Percentiles rank a stretch among this genome's conserved stretches.
phyloP scores from a whole-genome alignment of 2,797 vertebrate species.

The Poecilia gillii region DNA sequence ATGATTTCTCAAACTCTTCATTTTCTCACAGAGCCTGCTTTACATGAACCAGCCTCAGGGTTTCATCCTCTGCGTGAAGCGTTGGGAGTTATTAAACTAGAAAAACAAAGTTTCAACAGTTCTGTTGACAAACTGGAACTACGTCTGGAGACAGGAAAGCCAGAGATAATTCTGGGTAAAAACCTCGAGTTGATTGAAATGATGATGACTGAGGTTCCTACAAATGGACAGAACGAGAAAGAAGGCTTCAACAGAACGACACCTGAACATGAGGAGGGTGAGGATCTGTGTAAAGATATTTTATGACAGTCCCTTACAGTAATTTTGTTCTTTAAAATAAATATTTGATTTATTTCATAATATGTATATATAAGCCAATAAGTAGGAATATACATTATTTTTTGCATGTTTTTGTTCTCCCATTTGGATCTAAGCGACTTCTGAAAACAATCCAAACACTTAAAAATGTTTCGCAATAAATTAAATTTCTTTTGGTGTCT shows the following conservation, averaged over 20 bases:
- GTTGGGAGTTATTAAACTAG: slow-evolving; percentile 55
- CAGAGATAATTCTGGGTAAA: slow-evolving; percentile 13
- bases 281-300: slow-evolving; percentile 19
- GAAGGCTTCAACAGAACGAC: slow-evolving; percentile 69
- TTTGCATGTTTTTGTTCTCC: no score
- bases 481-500: no score
- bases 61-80: slow-evolving; percentile 73
- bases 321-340: background rate
- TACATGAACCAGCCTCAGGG: slow-evolving; percentile 41
- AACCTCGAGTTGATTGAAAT: slow-evolving; percentile 62
- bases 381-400: background rate
- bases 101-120: slow-evolving; percentile 38
- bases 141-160: background rate
- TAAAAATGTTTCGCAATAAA: no score
- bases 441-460: no score
- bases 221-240: background rate
- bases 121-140: slow-evolving; percentile 4
- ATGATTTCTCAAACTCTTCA: slow-evolving; percentile 4
- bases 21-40: slow-evolving; percentile 76
- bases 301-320: background rate
- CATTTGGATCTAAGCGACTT: no score
- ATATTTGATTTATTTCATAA: background rate
- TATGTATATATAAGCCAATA: background rate
- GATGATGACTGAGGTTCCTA: slow-evolving; percentile 27
- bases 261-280: slow-evolving; percentile 61